Evolutionary conservation across 2,888 invertebrate species (phyloP).

Genomic region (Leptogaster cylindrica): DNA sequence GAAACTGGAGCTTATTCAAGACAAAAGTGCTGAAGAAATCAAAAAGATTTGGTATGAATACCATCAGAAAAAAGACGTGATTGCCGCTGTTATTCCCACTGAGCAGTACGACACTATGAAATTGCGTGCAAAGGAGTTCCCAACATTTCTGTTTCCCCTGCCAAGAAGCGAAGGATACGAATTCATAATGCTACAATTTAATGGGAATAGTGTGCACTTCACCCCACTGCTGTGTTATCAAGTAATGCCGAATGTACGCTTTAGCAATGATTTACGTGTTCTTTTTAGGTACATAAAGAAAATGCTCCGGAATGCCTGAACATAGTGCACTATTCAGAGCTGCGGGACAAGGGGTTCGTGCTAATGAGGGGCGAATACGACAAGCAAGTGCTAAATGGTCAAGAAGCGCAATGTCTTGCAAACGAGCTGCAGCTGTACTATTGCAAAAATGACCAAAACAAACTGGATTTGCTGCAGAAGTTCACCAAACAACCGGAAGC

Average conservation of each 20-base stretch:
- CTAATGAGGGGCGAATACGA: constrained; percentile 89
- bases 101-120: constrained; percentile 68
- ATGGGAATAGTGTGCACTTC: constrained; percentile 77
- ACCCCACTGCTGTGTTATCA: constrained; percentile 86
- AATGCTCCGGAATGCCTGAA: constrained; percentile 88
- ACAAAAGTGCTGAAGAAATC: constrained; percentile 76
- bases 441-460: constrained; percentile 68
- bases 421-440: constrained; percentile 89
- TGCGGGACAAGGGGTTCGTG: constrained; percentile 74
- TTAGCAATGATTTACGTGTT: background rate
- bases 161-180: constrained; percentile 85
- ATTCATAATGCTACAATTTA: constrained; percentile 80
- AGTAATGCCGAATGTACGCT: constrained; percentile 60
- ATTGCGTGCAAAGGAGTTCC: constrained; percentile 66
- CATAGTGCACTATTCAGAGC: constrained; percentile 79
- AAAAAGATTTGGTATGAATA: constrained; percentile 80
- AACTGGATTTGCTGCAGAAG: constrained; percentile 68
- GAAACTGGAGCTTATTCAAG: constrained; percentile 76
- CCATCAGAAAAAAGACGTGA: constrained; percentile 77
- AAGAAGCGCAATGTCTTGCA: constrained; percentile 84
- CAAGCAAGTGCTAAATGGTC: constrained; percentile 73
- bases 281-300: constrained; percentile 75
- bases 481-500: constrained; percentile 75
- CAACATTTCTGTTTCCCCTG: constrained; percentile 79
- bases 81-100: constrained; percentile 74